Base-by-base conservation (phyloP, 2,797 vertebrate species). In the Pseudochromis fuscus region DNA sequence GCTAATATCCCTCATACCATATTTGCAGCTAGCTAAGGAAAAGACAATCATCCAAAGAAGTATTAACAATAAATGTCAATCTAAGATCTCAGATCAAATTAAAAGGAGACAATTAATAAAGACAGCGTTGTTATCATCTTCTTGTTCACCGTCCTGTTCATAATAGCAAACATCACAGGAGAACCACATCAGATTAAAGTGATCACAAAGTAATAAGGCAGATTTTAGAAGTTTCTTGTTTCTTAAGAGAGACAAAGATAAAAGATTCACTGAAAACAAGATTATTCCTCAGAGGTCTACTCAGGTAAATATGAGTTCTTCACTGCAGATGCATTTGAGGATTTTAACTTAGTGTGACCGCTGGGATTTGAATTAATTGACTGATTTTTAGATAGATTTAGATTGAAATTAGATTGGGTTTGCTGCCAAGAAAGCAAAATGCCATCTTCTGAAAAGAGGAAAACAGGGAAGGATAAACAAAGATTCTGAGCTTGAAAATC, bases 281-380 rank as follows among this genome's bases (percentile, higher is more conserved):
- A 45, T 55, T 45, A 30, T 38, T 45, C 7, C 59, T 56, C 66
- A 0, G 18, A 60, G 66, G 61, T 50, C 13, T 49, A 38, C 42
- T 59, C 59, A 52, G 55, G 12, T 77, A 70, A 58, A 66, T 40
- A 19, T 9, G 23, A 46, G 23, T 25, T 57, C 61, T 27, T 40
- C 44, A 31, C 49, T 63, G 21, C 5, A 56, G 24, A 59, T 55
- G 44, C 24, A 24, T 64, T 53, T 63, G 57, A 70, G 18, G 38
- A 60, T 55, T 74, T 74, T 74, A 28, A 13, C 45, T 67, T 74
- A 35, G 24, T 35, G n/a, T 38, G 60, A 25, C 23, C 24, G 38
- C 33, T 38, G 46, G 21, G 33, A 50, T 63, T 50, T 37, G 24
- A 63, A 50, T 50, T 38, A 49, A 50, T 27, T 63, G 37, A 9